Conservation (phyloP, 2,797 vertebrate species). For the Centroberyx gerrardi region DNA sequence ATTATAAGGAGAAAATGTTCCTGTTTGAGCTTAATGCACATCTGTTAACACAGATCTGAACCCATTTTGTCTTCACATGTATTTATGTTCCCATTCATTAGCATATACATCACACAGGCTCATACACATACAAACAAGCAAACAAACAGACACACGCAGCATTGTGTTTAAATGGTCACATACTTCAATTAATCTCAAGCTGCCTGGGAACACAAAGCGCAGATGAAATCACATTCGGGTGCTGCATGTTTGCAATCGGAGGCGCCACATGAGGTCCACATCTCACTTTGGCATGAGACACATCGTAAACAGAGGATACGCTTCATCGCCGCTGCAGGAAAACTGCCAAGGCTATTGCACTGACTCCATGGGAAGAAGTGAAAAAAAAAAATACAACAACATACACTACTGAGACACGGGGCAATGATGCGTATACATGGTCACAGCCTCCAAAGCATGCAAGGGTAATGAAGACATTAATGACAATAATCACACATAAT, state of each 20-base stretch:
- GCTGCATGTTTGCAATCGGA: constrained; percentile 77
- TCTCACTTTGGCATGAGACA: constrained; percentile 72
- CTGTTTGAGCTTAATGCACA: constrained; percentile 18
- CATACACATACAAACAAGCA: constrained; percentile 35
- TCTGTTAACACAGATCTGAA: constrained; percentile 27
- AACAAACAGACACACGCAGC: constrained; percentile 33
- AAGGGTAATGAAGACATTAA: constrained; percentile 44
- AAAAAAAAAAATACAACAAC: background rate
- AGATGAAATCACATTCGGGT: constrained; percentile 77
- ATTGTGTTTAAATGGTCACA: constrained; percentile 74
- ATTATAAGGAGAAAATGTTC: constrained; percentile 19
- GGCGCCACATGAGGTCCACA: constrained; percentile 74
- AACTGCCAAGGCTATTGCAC: constrained; percentile 56
- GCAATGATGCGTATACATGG: constrained; percentile 60
- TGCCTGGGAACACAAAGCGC: constrained; percentile 70
- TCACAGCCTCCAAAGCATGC: constrained; percentile 34
- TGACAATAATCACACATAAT: too few relatives aligned
- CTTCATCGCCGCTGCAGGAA: constrained; percentile 61
- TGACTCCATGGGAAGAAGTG: constrained; percentile 42
- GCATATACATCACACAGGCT: constrained; percentile 50
- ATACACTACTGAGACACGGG: constrained; percentile 27
- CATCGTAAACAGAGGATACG: constrained; percentile 73
- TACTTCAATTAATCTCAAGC: constrained; percentile 81
- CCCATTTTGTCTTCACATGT: constrained; percentile 25
- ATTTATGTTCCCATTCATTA: constrained; percentile 30